These are phyloP conservation scores for Muscicapa adusta DNA, from an alignment of 2,113 vertebrate genomes.

Conservation along the genomic window DNA sequence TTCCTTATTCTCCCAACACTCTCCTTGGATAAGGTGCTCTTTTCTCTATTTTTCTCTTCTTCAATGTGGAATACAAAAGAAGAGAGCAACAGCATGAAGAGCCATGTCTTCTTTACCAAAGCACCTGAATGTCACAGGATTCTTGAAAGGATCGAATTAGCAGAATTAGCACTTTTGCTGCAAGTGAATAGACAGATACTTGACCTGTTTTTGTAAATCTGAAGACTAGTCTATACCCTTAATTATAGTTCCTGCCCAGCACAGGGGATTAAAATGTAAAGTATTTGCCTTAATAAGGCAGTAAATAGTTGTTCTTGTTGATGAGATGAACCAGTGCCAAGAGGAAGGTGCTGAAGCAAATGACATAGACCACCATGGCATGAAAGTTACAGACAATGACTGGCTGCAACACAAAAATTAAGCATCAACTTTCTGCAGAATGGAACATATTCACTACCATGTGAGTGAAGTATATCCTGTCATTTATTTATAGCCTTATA, in stretches of 20 bases:
- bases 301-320: neutral
- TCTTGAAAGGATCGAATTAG: neutral
- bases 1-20: neutral
- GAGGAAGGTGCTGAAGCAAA: neutral
- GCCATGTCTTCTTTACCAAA: neutral
- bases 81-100: neutral
- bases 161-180: neutral
- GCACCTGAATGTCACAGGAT: neutral
- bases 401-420: neutral
- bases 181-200: neutral
- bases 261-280: neutral
- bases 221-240: neutral
- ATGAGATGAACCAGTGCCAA: neutral
- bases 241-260: neutral
- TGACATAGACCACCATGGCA: fast-evolving
- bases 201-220: neutral
- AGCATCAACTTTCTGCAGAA: neutral
- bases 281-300: conserved; percentile 18
- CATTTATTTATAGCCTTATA: neutral
- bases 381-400: neutral
- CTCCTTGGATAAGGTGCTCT: neutral
- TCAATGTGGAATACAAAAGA: neutral
- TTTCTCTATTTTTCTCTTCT: neutral
- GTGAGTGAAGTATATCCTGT: neutral
- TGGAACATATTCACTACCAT: neutral